phyloP scores from a whole-genome alignment of 2,797 vertebrate species.

The Eulemur rubriventer region DNA sequence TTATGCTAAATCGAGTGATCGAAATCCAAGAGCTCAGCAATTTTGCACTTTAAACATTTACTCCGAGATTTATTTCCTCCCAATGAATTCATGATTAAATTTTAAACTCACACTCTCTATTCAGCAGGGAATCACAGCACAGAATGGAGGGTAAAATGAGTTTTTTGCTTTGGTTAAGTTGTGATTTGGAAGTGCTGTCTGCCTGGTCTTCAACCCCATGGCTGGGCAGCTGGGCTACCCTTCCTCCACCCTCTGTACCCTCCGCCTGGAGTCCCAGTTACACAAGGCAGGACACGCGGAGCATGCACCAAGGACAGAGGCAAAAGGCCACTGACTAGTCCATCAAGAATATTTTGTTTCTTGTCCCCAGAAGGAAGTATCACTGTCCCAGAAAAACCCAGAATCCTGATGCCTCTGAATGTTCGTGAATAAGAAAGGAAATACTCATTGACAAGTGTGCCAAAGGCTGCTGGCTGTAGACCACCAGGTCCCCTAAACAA shows the following conservation, averaged over 20 bases:
- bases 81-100: conserved; percentile 62
- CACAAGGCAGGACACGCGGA: not conserved
- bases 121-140: conserved; percentile 35
- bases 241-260: accelerated
- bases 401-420: not conserved
- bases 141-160: not conserved
- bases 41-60: conserved; percentile 73
- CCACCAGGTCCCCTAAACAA: not conserved
- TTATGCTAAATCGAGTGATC: conserved; percentile 70
- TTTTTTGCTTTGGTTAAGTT: not conserved
- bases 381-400: not conserved
- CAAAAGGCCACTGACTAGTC: not conserved
- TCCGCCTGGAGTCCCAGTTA: not conserved
- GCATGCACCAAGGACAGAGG: not conserved
- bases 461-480: not conserved
- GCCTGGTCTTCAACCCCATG: not conserved
- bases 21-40: conserved; percentile 57
- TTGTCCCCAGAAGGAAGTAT: not conserved
- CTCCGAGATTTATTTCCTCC: conserved; percentile 66
- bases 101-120: conserved; percentile 55
- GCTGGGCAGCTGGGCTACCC: not conserved
- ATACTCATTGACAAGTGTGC: not conserved
- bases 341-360: not conserved
- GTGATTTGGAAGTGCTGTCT: conserved; percentile 24
- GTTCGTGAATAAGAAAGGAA: not conserved